Conservation (phyloP, 2,888 invertebrate species). For the Eilema depressum region DNA sequence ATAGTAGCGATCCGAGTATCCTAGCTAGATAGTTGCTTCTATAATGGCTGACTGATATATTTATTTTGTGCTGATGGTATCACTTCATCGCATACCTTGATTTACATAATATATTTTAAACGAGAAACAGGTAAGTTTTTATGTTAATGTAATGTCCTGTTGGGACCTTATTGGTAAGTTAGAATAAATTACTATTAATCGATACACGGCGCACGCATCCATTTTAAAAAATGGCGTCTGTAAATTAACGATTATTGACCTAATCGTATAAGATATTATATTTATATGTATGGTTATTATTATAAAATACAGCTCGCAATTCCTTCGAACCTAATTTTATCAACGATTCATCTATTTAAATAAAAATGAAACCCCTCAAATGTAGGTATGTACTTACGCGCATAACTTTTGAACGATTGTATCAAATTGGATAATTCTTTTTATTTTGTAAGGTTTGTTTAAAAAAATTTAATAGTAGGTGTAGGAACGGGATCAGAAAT, state of each 20-base stretch:
- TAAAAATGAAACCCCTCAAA: no score
- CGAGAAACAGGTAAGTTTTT: slow-evolving; percentile 16
- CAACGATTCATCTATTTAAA: no score
- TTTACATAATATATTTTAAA: slow-evolving; percentile 12
- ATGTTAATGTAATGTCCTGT: slow-evolving; percentile 38
- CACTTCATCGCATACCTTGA: slow-evolving; percentile 3
- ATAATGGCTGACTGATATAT: not conserved
- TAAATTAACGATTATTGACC: slow-evolving; percentile 2
- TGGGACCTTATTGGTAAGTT: slow-evolving; percentile 37
- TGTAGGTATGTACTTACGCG: no score
- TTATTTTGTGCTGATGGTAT: no score
- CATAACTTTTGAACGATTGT: no score
- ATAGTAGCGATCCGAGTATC: not conserved
- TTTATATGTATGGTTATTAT: not conserved
- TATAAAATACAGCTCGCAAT: not conserved
- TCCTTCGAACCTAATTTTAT: not conserved
- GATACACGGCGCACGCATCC: slow-evolving; percentile 21
- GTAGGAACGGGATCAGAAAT: no score
- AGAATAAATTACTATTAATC: slow-evolving; percentile 41
- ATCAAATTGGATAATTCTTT: no score
- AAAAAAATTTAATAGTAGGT: no score
- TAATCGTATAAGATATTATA: not conserved
- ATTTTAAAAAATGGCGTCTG: slow-evolving; percentile 10
- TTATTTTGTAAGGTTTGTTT: no score
- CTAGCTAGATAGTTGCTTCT: not conserved